Evolutionary conservation across 2,113 vertebrate genomes (phyloP), one percentile per base, ranked within the genome.

Genomic region (Syngnathoides biaculeatus): DNA sequence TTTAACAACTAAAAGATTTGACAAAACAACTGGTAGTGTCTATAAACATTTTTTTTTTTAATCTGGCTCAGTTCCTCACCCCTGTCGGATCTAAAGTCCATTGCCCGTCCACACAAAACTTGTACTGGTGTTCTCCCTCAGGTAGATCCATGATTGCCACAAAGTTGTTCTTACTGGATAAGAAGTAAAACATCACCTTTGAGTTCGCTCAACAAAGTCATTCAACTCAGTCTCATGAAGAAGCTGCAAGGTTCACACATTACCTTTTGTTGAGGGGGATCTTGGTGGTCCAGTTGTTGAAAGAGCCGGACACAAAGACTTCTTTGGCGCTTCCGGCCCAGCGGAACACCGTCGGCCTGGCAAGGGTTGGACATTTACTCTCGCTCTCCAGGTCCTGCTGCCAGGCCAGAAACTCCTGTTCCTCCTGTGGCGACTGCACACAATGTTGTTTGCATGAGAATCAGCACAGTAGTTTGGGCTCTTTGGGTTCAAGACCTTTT

Each of bases 41-140:
- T 14, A 43, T n/a, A 43, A 53, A 9, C 12, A 30, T 17, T 30
- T 30, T 2, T 3, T 1, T 35, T 35, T 35, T 6, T 5, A 35
- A 35, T 35, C 30, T n/a, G n/a, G 13, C 15, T 30, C 14, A 30
- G 26, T 26, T 1, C 62, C 19, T 84, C 87, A 99, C 97, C 94
- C 96, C 95, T 5, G 92, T 89, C 6, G 96, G 94, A 81, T 99
- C 97, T 0, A 98, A 90, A 0, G 93, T 97, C 97, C 97, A 99
- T 87, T 97, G 94, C 13, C 97, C 97, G 17, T 99, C 97, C 57
- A 99, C 95, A 3, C 94, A 94, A 74, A 96, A 98, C 86, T 99
- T 99, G 87, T 99, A 99, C 69, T 99, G 97, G 88, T 99, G 97
- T 77, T 99, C 96, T 53, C 97, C 97, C 89, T 99, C 97, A 0